phyloP scores from a whole-genome alignment of 2,888 invertebrate genomes.

The Andrena trimmerana region DNA sequence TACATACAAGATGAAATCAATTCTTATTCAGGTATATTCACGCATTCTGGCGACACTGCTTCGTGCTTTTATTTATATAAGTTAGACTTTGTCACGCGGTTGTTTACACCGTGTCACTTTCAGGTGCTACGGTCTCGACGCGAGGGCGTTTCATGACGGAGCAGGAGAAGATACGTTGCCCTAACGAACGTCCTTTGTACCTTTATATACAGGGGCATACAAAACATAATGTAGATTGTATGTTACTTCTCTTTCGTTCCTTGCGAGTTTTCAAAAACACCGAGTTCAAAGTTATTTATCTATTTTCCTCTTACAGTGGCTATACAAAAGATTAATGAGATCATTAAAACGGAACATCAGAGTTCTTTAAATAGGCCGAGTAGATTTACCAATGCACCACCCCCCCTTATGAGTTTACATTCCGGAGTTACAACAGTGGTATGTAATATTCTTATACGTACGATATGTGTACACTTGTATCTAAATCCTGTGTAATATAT shows the following conservation, averaged over 20 bases:
- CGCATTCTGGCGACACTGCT: neutral
- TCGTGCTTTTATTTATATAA: neutral
- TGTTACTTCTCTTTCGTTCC: constrained; percentile 53
- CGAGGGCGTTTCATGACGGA: constrained; percentile 87
- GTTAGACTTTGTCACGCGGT: neutral
- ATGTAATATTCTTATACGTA: constrained; percentile 49
- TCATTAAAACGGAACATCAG: constrained; percentile 85
- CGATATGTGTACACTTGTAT: neutral
- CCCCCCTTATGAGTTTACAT: constrained; percentile 85
- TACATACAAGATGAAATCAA: constrained; percentile 88
- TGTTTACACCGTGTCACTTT: constrained; percentile 73
- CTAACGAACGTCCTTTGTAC: constrained; percentile 86
- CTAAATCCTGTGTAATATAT: neutral
- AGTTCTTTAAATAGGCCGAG: constrained; percentile 83
- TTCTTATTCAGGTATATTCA: constrained; percentile 81
- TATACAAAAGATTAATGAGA: constrained; percentile 86
- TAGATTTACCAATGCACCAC: constrained; percentile 84
- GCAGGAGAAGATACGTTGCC: constrained; percentile 85
- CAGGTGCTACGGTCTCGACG: constrained; percentile 87
- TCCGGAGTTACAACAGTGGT: constrained; percentile 82
- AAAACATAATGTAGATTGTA: constrained; percentile 86
- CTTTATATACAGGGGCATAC: constrained; percentile 87
- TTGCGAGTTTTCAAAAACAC: neutral
- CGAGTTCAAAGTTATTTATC: neutral
- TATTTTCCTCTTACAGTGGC: constrained; percentile 84